Base-by-base conservation (phyloP, 2,113 vertebrate genomes). In the Macroglossus sobrinus region DNA sequence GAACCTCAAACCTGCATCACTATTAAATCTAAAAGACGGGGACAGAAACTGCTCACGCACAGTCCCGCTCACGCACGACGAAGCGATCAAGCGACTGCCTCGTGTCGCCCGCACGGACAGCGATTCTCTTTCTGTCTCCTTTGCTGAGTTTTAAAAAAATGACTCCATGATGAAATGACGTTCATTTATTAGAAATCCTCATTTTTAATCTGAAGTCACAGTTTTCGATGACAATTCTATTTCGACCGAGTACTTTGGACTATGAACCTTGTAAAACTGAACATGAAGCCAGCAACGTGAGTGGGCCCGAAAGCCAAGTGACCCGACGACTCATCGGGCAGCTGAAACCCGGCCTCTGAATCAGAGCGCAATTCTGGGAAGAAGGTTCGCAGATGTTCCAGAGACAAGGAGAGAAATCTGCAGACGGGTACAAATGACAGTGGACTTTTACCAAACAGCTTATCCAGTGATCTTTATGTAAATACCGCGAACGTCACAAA, bases 361-460 rank as follows among this genome's bases (percentile, higher is more conserved):
- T 38, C 95, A 94, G 92, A 88, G 59, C 63, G 61, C 5, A 90
- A 96, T 96, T 94, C 97, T 80, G 91, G 97, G 85, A 95, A 94
- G 96, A 96, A 97, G 84, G 45, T 93, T 92, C 93, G 88, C 86
- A 97, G 95, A 50, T 14, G 64, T 47, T 74, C 76, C 53, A 71
- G 97, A 98, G 97, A 95, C 66, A 97, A 30, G 84, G 96, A 97
- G 95, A 96, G 95, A 96, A 97, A 97, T 97, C 95, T 74, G 94
- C 94, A 97, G 94, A 97, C 97, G 96, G 97, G 95, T 85, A 96
- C 96, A 97, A 97, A 97, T 71, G 98, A 94, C 89, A 97, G 96
- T 97, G 98, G 95, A 95, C 92, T 94, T 97, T 94, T 82, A 97
- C 97, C 97, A 96, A 97, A 97, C 71, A 98, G 63, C 69, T 92